Base-by-base conservation (phyloP, 1,140 invertebrate species). In the Charaxes varanes region DNA sequence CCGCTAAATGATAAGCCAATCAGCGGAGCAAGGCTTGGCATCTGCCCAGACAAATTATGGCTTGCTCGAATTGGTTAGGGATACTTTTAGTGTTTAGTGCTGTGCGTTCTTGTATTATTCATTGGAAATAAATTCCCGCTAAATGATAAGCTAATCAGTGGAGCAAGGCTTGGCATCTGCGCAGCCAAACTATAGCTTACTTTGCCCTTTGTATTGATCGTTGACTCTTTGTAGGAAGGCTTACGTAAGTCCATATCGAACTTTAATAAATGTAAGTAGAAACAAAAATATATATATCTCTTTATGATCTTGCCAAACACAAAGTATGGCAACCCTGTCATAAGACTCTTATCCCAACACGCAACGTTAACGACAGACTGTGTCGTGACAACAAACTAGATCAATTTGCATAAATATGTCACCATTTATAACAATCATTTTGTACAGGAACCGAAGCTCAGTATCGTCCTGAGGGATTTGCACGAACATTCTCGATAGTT, bases 111-210 rank as follows among this genome's bases (percentile, higher is more conserved):
- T 21, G 38, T 32, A 41, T 41, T 76, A 76, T 62, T 14, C 18
- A 31, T 31, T 31, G 14, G 28, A 31, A n/a, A 16, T 16, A 31
- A 14, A 31, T 6, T 17, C 15, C 62, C 41, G 43, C 58, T 65
- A 79, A 79, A 79, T 73, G 73, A 76, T 66, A 59, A 62, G 62
- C 60, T 71, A 74, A 78, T 78, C 73, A 66, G 57, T 47, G 51
- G 38, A 8, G 14, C 18, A 17, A 43, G 41, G 41, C 32, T n/a
- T 44, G 41, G 5, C 33, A 28, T 16, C 1, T 31, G 7, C 24
- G 3, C 13, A 12, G n/a, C n/a, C n/a, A n/a, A n/a, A n/a, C n/a
- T n/a, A n/a, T n/a, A n/a, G n/a, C n/a, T n/a, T n/a, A n/a, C n/a
- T n/a, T n/a, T n/a, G n/a, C n/a, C n/a, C n/a, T n/a, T n/a, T n/a